Base-by-base conservation (phyloP, 2,113 vertebrate species). In the Empidonax alnorum region DNA sequence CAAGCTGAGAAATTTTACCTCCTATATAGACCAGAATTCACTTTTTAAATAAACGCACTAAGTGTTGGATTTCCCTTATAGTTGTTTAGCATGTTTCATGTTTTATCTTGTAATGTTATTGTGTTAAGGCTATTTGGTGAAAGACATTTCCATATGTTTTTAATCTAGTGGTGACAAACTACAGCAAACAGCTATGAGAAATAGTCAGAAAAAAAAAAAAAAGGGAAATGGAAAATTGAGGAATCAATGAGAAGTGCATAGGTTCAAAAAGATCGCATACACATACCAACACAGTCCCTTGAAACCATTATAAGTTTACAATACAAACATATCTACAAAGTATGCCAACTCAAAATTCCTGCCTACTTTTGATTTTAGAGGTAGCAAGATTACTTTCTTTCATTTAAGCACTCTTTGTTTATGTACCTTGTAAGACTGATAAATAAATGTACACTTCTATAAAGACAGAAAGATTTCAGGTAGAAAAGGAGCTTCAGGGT, bases 241-340 rank as follows among this genome's bases (percentile, higher is more conserved):
- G 14, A 80, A 59, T 1, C 1, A 2, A 6, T 19, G 7, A 49
- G 13, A 39, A 4, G 5, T 14, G 4, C 52, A 21, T 31, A 10
- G 2, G 1, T 73, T 86, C 52, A 50, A 44, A 63, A 18, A 50
- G 25, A 46, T 28, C 18, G 28, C 14, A 56, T 7, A 58, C 15
- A 7, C 7, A 9, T 28, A 24, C 3, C 16, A 47, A 33, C 7
- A 72, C 8, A 63, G 8, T 1, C n/a, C 3, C 24, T 63, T 2
- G 7, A 88, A 92, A 44, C 4, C 6, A 41, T 59, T 78, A 59
- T 13, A 16, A 39, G 14, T 35, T 80, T 69, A 17, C 25, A 55
- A 11, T 33, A 9, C 24, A 62, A 77, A 3, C 33, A 28, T 21
- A 85, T 10, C 4, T 83, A 47, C 12, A 41, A 3, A 28, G 1